Conservation (phyloP, 2,888 invertebrate species). For the Cremastinae sp. region DNA sequence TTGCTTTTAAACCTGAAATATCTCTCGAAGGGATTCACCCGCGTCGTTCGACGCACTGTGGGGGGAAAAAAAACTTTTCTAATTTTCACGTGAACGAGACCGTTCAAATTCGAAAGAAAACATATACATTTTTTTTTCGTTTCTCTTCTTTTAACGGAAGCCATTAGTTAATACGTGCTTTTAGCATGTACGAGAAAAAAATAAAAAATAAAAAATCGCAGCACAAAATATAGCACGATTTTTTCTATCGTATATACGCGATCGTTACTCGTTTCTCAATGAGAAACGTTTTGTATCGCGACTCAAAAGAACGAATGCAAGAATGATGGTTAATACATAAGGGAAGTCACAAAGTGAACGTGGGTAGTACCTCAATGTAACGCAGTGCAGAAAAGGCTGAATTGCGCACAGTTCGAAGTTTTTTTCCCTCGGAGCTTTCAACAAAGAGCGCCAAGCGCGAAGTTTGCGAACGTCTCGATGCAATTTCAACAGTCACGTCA, state of each 20-base stretch:
- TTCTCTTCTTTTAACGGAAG: no score
- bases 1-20: conserved; percentile 56
- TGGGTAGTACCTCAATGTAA: conserved; percentile 43
- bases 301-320: not conserved
- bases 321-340: not conserved
- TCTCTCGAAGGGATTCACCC: conserved; percentile 39
- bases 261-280: no score
- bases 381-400: conserved; percentile 30
- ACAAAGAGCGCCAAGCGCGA: conserved; percentile 18
- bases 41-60: not conserved
- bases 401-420: conserved; percentile 34
- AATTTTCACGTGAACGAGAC: conserved; percentile 11
- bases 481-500: conserved; percentile 33
- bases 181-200: not conserved
- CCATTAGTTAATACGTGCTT: conserved; percentile 1
- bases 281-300: no score
- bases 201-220: no score
- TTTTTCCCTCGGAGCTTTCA: conserved; percentile 21
- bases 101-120: conserved; percentile 13
- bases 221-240: no score
- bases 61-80: not conserved
- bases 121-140: not conserved
- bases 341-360: conserved; percentile 4
- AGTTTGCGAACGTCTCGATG: not conserved
- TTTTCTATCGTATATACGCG: no score